Conservation (phyloP, 2,113 vertebrate genomes). For the Scolopax mira region DNA sequence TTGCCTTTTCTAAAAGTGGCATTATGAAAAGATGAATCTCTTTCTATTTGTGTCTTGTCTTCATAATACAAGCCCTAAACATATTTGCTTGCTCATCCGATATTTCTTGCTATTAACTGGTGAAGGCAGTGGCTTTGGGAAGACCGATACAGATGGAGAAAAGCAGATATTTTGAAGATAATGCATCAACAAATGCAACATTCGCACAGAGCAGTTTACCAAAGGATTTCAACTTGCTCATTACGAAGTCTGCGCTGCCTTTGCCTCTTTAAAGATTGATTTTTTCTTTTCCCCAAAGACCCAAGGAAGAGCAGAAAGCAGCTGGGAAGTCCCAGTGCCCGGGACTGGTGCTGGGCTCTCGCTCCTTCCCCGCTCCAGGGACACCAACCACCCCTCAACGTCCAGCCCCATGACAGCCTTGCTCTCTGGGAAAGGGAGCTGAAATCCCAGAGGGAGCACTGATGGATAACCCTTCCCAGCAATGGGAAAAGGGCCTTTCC, state of each 20-base stretch:
- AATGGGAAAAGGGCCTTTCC: not conserved
- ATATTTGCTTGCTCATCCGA: constrained; percentile 45
- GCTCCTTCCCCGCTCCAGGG: not conserved
- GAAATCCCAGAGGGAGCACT: not conserved
- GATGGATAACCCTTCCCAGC: not conserved
- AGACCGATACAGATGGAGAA: not conserved
- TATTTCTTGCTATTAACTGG: constrained; percentile 48
- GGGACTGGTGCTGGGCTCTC: not conserved
- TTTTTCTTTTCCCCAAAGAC: not conserved
- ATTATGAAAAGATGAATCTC: constrained; percentile 31
- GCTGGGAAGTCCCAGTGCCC: not conserved
- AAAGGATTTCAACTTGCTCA: not conserved
- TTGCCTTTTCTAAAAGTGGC: not conserved
- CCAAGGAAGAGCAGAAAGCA: not conserved
- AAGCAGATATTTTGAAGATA: constrained; percentile 33
- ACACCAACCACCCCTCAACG: not conserved
- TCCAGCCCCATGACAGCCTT: not conserved
- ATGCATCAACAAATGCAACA: not conserved
- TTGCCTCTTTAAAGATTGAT: not conserved
- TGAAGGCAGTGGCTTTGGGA: constrained; percentile 8
- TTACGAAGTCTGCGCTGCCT: not conserved
- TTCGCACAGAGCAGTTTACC: not conserved
- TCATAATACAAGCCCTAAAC: constrained; percentile 25
- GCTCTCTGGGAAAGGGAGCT: not conserved
- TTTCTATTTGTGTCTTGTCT: constrained; percentile 20